Conservation (phyloP, 1,140 invertebrate genomes). For the Galleria mellonella region DNA sequence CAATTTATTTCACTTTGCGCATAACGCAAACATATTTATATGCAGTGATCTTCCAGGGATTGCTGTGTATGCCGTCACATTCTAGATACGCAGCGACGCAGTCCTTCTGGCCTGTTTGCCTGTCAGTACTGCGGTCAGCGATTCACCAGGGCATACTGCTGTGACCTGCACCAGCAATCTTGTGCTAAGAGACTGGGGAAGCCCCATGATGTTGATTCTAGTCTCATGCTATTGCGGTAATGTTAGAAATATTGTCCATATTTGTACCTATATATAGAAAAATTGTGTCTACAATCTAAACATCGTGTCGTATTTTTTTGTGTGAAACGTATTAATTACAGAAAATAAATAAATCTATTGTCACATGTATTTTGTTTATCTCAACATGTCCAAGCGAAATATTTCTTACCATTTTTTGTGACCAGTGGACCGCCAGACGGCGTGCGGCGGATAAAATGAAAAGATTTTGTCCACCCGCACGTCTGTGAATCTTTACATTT, state of each 20-base stretch:
- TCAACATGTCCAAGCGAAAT: background rate
- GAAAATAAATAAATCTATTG: too few relatives aligned
- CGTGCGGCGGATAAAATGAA: too few relatives aligned
- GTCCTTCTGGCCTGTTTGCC: constrained; percentile 20
- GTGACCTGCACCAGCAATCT: constrained; percentile 48
- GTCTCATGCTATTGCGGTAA: constrained; percentile 32
- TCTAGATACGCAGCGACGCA: constrained; percentile 17
- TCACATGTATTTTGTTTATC: too few relatives aligned
- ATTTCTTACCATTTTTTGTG: constrained; percentile 9
- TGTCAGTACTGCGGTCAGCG: constrained; percentile 45
- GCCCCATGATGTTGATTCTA: constrained; percentile 23
- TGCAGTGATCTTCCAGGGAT: constrained; percentile 27
- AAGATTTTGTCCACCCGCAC: too few relatives aligned
- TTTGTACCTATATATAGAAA: background rate
- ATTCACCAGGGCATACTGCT: constrained; percentile 55
- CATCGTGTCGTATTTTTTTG: too few relatives aligned
- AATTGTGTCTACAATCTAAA: background rate
- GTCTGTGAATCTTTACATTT: constrained; percentile 25
- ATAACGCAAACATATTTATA: background rate
- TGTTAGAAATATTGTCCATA: background rate
- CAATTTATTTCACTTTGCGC: too few relatives aligned
- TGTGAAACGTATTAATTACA: too few relatives aligned
- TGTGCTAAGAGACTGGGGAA: constrained; percentile 29
- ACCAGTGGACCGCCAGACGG: constrained; percentile 7
- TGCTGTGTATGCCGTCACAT: constrained; percentile 49